Evolutionary conservation across 2,113 vertebrate genomes (phyloP), one percentile per base, ranked within the genome.

Genomic region (Rhinichthys klamathensis): DNA sequence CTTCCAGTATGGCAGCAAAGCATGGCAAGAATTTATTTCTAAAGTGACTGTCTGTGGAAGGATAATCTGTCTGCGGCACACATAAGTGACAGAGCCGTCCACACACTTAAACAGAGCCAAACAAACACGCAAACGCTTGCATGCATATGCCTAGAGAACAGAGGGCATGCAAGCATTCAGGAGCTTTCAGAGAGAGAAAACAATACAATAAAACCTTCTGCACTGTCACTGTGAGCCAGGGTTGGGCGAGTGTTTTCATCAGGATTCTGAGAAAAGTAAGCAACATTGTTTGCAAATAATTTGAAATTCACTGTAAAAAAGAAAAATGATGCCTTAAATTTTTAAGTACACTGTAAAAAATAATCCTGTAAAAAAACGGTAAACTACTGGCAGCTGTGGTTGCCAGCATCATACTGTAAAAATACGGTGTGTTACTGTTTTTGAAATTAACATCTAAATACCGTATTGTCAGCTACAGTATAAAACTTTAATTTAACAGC

Each of bases 11-110:
- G 8, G 78, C 9, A 41, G 2, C 8, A 10, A 2, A 41, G 41
- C 41, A 9, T 2, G 1, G 58, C 70, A 51, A 84, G 2, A 44
- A 80, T 83, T 78, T 32, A 75, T 84, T 87, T 77, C 78, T 65
- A 82, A 82, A 84, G 82, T 74, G 78, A 83, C 72, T 82, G 70
- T 35, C 35, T 25, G 60, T 27, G 60, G 32, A n/a, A 49, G 60
- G 78, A 46, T 70, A 81, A 75, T 84, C 82, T 84, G 69, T 87
- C 54, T 79, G 65, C 49, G 30, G 63, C 21, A 67, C 58, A 77
- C 83, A 84, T 6, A 65, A 65, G 30, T 41, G 32, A 76, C 51
- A 63, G n/a, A 84, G 16, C 44, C 21, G 18, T 58, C 18, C 51
- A 73, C 30, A 60, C 70, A 41, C 41, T 74, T 25, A 56, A 30